Conservation (phyloP, 2,797 vertebrate genomes). For the Setipinna tenuifilis region DNA sequence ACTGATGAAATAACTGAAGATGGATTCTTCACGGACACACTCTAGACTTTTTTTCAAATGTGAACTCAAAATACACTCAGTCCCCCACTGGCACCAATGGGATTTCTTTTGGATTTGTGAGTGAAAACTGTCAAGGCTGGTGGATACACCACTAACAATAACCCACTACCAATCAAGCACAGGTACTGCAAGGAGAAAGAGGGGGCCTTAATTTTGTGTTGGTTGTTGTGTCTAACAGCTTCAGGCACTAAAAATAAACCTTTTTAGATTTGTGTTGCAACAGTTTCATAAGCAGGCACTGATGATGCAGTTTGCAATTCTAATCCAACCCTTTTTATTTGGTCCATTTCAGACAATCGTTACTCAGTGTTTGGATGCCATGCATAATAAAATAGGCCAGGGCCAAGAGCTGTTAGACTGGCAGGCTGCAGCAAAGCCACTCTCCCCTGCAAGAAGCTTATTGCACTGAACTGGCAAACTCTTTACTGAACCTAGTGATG, state of each 20-base stretch:
- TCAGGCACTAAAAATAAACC: neutral
- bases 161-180: neutral
- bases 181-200: neutral
- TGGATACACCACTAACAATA: neutral
- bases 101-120: neutral
- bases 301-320: neutral
- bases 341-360: neutral
- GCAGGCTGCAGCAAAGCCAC: too few species aligned
- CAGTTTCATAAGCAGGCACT: neutral
- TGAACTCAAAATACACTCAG: neutral
- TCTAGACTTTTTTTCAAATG: neutral
- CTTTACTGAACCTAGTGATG: too few species aligned
- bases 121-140: neutral
- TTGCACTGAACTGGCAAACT: too few species aligned
- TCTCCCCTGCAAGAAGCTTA: too few species aligned
- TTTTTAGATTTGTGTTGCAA: neutral
- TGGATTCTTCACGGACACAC: slow-evolving; percentile 6
- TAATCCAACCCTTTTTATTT: neutral
- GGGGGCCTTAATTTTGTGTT: neutral
- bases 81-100: neutral
- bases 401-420: too few species aligned
- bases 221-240: neutral
- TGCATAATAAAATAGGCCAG: too few species aligned
- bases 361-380: neutral
- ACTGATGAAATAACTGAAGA: neutral